These are phyloP conservation scores for Sarcoramphus papa DNA, from an alignment of 2,797 vertebrate species.

Conservation along the genomic window DNA sequence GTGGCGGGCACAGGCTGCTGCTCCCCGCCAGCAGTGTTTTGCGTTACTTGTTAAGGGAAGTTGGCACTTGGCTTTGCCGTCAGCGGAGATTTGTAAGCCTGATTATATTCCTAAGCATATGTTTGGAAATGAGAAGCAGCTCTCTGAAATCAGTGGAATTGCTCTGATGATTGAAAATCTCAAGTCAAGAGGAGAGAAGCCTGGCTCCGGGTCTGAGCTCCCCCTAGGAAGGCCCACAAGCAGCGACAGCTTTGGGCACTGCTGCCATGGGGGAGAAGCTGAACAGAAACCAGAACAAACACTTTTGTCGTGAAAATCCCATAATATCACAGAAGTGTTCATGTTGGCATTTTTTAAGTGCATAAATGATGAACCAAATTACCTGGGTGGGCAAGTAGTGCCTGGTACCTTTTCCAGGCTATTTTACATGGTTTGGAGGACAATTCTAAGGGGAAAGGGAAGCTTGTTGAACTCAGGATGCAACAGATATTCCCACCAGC, in stretches of 20 bases:
- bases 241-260: not conserved
- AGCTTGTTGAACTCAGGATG: not conserved
- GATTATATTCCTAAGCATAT: conserved; percentile 64
- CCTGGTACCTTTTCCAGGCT: not conserved
- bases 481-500: not conserved
- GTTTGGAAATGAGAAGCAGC: conserved; percentile 40
- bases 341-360: not conserved
- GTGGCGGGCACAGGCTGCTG: not conserved
- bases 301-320: not conserved
- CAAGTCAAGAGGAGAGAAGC: not conserved
- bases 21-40: not conserved
- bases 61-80: not conserved
- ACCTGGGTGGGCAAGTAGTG: not conserved
- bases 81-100: conserved; percentile 28
- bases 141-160: conserved; percentile 16
- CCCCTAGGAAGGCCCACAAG: not conserved
- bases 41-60: not conserved
- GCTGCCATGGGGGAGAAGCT: fast-evolving
- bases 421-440: not conserved
- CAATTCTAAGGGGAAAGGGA: not conserved
- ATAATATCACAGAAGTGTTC: not conserved
- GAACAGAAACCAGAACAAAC: conserved; percentile 1
- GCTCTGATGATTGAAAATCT: conserved; percentile 42
- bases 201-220: not conserved
- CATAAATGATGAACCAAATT: not conserved